Percentiles rank a stretch among this genome's conserved stretches.
Conservation (phyloP, 2,888 invertebrate genomes). For the Caenorhabditis doughertyi region DNA sequence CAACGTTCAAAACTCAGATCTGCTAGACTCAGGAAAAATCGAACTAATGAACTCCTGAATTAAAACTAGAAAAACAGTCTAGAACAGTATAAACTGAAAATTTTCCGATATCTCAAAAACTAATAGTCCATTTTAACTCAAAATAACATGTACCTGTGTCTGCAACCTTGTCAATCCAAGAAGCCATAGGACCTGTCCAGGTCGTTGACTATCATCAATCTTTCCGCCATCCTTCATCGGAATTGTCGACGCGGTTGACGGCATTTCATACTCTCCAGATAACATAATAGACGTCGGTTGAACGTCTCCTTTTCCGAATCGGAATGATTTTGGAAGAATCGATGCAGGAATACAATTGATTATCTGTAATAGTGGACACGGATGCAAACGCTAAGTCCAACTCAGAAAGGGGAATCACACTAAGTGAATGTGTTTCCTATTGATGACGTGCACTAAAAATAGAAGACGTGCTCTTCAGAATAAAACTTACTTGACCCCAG, state of each 20-base stretch:
- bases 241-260: slow-evolving; percentile 58
- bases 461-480: no score
- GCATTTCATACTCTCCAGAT: slow-evolving; percentile 75
- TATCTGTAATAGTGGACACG: slow-evolving; percentile 68
- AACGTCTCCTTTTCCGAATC: slow-evolving; percentile 81
- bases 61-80: no score
- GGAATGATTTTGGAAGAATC: slow-evolving; percentile 80
- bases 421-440: neutral
- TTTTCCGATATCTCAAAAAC: no score
- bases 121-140: no score
- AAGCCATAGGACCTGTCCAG: slow-evolving; percentile 82
- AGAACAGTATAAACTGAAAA: no score
- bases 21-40: no score
- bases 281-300: slow-evolving; percentile 81
- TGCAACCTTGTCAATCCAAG: slow-evolving; percentile 81
- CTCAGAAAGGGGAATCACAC: no score
- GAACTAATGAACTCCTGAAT: no score
- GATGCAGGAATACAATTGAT: slow-evolving; percentile 80
- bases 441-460: no score
- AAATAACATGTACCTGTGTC: slow-evolving; percentile 75
- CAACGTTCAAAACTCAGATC: no score
- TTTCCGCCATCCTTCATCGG: slow-evolving; percentile 54
- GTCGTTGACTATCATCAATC: slow-evolving; percentile 66
- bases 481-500: slow-evolving; percentile 91
- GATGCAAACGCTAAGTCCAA: no score